Base-by-base conservation (phyloP, 2,888 invertebrate species). In the Cephalotes varians region DNA sequence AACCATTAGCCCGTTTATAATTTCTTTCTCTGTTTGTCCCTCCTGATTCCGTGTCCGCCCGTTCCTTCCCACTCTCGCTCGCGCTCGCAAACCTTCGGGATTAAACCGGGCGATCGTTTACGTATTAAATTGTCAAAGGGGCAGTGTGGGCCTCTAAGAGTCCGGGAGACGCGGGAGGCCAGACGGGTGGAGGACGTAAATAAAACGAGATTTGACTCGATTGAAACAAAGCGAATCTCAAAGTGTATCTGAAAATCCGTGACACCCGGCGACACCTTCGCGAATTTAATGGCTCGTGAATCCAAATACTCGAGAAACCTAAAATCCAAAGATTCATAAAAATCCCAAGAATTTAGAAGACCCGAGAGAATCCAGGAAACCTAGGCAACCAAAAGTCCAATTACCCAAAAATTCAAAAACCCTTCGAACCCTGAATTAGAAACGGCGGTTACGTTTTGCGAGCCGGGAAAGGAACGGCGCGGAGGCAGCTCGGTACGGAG, bases 1-100 rank as follows among this genome's bases (percentile, higher is more conserved):
- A 44, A 69, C 77, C 40, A 49, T 84, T 86, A 88, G 86, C 88
- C 88, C 89, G 85, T 81, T 87, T 85, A 82, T 85, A 81, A 84
- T 90, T 86, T 87, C 85, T 85, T 86, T 90, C 83, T 83, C 84
- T 82, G 77, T 76, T 58, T 86, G 58, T 82, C 84, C 69, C 74
- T 86, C 88, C 82, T 69, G 76, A 86, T 77, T 72, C 71, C 25
- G n/a, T 18, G 28, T 81, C 37, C 28, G 51, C 54, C 62, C 67
- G 60, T 67, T 49, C 73, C 73, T 73, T 72, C 56, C 62, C n/a
- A n/a, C n/a, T n/a, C 60, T 54, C 25, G 51, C 81, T 64, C 65
- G 44, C 64, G 31, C 49, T 1, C 51, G 9, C 51, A 9, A n/a
- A 6, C 6, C 56, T 31, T 25, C 25, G 1, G 56, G 28, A 49